Evolutionary conservation across 1,140 invertebrate genomes (phyloP).

Genomic region (Drosophila tsacasi): DNA sequence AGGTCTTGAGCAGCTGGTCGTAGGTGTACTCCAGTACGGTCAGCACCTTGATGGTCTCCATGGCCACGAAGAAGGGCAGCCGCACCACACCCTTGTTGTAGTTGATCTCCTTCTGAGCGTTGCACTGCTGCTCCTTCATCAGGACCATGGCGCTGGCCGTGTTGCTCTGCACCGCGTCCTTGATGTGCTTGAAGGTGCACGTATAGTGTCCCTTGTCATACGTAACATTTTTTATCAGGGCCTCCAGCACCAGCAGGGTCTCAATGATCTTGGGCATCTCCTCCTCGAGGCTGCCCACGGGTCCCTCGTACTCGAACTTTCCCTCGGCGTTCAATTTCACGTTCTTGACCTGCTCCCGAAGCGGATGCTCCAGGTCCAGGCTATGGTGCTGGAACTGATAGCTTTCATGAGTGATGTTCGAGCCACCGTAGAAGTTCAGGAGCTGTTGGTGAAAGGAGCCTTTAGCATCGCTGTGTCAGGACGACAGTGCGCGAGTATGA

Average conservation of each 20-base stretch:
- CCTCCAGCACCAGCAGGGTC: conserved; percentile 21
- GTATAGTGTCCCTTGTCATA: neutral
- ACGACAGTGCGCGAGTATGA: too few species aligned
- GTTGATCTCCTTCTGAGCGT: neutral
- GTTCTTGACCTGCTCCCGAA: neutral
- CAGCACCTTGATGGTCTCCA: conserved; percentile 43
- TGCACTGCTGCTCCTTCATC: neutral
- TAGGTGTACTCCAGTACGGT: conserved; percentile 34
- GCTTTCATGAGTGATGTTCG: neutral
- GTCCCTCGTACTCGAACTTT: neutral
- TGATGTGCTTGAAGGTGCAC: conserved; percentile 4
- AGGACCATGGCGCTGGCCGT: conserved; percentile 2
- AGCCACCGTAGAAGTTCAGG: neutral
- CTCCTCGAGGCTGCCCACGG: neutral
- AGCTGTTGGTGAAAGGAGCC: neutral
- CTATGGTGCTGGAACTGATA: neutral
- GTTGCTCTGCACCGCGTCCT: conserved; percentile 35
- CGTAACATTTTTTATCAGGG: neutral
- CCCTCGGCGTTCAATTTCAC: neutral
- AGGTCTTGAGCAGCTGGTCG: neutral
- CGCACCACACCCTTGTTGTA: neutral
- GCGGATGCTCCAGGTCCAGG: conserved; percentile 39
- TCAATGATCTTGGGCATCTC: conserved; percentile 39
- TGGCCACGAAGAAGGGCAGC: conserved; percentile 3
- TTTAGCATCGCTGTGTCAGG: neutral